phyloP scores from a whole-genome alignment of 2,797 vertebrate species.

The Yasuhikotakia modesta region DNA sequence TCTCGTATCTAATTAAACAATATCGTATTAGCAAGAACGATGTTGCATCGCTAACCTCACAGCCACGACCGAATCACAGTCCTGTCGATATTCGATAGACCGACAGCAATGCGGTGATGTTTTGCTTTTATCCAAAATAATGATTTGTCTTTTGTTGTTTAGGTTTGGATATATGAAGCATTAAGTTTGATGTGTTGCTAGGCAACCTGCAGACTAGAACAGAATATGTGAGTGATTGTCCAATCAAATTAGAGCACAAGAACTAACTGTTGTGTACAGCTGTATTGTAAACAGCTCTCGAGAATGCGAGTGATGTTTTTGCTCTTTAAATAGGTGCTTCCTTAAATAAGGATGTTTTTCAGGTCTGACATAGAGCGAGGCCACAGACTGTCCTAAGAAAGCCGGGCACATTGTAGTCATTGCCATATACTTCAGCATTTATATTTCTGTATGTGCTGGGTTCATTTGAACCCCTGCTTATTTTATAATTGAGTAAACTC shows the following conservation, averaged over 20 bases:
- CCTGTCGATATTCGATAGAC: not conserved
- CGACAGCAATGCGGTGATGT: not conserved
- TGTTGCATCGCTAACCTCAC: not conserved
- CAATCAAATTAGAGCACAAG: too few species aligned
- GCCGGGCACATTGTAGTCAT: not conserved
- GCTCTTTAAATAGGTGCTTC: not conserved
- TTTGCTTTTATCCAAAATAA: not conserved
- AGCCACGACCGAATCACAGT: not conserved
- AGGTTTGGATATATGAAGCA: too few species aligned
- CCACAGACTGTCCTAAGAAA: slow-evolving; percentile 14
- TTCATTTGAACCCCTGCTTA: slow-evolving; percentile 18
- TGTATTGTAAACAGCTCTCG: not conserved
- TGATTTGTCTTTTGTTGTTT: not conserved
- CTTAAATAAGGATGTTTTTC: not conserved
- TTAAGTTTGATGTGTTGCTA: too few species aligned
- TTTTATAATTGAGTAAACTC: slow-evolving; percentile 39
- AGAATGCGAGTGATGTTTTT: not conserved
- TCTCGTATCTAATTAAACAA: not conserved
- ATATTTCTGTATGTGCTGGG: not conserved
- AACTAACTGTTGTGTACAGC: too few species aligned
- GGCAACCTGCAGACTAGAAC: too few species aligned
- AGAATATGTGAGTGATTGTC: too few species aligned
- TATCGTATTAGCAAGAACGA: not conserved
- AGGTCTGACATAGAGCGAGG: not conserved
- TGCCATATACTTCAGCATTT: not conserved